phyloP scores from a whole-genome alignment of 2,113 vertebrate species.

The Callithrix jacchus region DNA sequence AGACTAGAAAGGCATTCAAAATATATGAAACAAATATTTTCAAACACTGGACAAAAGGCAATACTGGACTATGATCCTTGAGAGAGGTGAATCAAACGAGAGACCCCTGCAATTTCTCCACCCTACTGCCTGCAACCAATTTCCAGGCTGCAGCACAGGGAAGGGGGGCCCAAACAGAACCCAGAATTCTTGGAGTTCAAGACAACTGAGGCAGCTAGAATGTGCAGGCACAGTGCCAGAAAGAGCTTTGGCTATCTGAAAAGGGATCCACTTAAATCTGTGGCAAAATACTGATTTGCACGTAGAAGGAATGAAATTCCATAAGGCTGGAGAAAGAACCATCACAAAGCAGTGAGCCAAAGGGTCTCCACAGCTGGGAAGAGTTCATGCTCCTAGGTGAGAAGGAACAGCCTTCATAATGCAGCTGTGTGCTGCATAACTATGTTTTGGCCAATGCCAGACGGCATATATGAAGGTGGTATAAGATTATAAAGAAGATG shows the following conservation, averaged over 20 bases:
- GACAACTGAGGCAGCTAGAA: not conserved
- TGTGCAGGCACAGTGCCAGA: not conserved
- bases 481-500: not conserved
- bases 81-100: not conserved
- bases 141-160: not conserved
- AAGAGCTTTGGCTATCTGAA: not conserved
- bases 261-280: not conserved
- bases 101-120: not conserved
- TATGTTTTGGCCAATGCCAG: not conserved
- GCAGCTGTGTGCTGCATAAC: not conserved
- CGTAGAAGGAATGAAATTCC: not conserved
- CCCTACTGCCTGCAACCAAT: not conserved
- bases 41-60: not conserved
- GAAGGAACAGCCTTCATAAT: not conserved
- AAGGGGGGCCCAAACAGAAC: not conserved
- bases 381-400: not conserved
- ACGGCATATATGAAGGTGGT: not conserved
- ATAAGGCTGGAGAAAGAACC: not conserved
- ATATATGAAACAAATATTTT: not conserved
- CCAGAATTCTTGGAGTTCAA: not conserved
- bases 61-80: not conserved
- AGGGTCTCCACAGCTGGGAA: not conserved
- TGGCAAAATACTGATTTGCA: not conserved
- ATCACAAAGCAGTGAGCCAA: not conserved
- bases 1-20: not conserved